Evolutionary conservation across 2,113 vertebrate genomes (phyloP), one percentile per base, ranked within the genome.

Genomic region (Cathartes aura): DNA sequence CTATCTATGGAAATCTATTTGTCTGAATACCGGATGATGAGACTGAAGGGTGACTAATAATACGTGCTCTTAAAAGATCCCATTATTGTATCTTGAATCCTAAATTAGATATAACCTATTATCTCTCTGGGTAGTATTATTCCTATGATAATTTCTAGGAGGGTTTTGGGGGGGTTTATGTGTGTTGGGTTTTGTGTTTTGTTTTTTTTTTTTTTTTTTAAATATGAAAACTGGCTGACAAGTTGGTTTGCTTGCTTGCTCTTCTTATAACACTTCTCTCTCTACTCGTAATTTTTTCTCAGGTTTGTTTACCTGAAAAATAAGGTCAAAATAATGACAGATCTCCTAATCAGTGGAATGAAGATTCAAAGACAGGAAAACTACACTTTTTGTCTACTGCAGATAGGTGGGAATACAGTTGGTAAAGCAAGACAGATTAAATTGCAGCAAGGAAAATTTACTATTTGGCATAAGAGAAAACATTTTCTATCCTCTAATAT

Each of bases 151-250:
- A 15, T 89, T 55, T 60, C 15, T 32, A 52, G 56, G 19, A 48
- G 38, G 14, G 12, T 3, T 30, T n/a, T 2, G 12, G 8, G 7
- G 7, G 22, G 7, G 0, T 6, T 47, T 80, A 4, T n/a, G 8
- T 68, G 13, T 42, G 8, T 16, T 66, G 13, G 2, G 3, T 2
- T 58, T 82, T 34, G 7, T 53, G 27, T 30, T 58, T 23, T 48
- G 27, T 3, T 2, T 15, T 24, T 11, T 27, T 30, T 7, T 62
- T 16, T 60, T 48, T 50, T 32, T 13, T 72, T 26, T 16, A 32
- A 62, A 23, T 21, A 70, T 14, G 34, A 83, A 92, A 84, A 53
- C 16, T 55, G 50, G 13, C 11, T 71, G n/a, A 42, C 15, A 70
- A 70, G 22, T 24, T 47, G 38, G 18, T 74, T 71, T 63, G 16